Evolutionary conservation across 2,113 vertebrate genomes (phyloP), one percentile per base, ranked within the genome.

Genomic region (Cryptomyrus ogoouensis): DNA sequence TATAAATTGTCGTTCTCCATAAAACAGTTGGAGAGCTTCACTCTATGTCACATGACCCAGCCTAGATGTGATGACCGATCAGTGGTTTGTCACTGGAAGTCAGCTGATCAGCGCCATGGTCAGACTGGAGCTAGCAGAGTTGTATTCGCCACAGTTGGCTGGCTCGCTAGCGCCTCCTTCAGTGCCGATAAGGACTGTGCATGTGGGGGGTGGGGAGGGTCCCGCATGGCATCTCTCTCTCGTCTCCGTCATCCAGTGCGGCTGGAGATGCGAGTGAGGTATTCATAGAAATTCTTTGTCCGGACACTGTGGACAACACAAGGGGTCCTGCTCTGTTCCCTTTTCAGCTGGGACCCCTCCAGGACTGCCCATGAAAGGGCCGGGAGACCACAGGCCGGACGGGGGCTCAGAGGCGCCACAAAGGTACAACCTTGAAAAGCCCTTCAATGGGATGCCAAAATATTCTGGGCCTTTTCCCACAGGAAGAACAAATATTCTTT

Each of bases 261-360:
- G 93, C 93, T 92, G 94, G 93, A 95, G 93, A 95, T 92, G 92
- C 90, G 92, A 92, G 15, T 15, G 74, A 80, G 93, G 93, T 93
- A 93, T 94, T 93, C 93, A 93, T 85, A 92, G 93, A 56, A 93
- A 94, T 93, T 94, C 94, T 94, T 94, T 94, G 93, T 93, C 93
- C 88, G 90, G 88, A 89, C 89, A 91, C 90, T 85, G 91, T 89
- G 92, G 93, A 94, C 93, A 94, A 93, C 94, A 86, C 24, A 47
- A 93, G 91, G 93, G 92, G 92, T 94, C 94, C 95, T 93, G 93
- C 91, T 94, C 91, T 12, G 91, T 92, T 94, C 91, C 42, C 39
- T 89, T 91, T 93, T 94, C 92, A 94, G 94, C 93, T 91, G 93
- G 88, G 89, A 39, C 42, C 83, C 58, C 62, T 89, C 91, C 88